Evolutionary conservation across 2,888 invertebrate genomes (phyloP), one percentile per base, ranked within the genome.

Genomic region (Polyommatus iphigenia): DNA sequence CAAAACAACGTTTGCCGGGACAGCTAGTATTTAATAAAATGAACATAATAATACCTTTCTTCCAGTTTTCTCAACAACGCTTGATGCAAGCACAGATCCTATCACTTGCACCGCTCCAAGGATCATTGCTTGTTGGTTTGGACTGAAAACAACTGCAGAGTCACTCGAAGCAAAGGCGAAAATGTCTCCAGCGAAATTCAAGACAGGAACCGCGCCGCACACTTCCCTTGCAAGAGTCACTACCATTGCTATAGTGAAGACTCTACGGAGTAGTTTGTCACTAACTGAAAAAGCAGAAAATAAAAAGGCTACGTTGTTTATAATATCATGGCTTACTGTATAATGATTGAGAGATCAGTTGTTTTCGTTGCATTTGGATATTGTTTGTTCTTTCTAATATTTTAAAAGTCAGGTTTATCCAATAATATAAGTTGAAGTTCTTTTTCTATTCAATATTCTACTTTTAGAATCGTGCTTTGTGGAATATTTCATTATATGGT

Each of bases 81-180:
- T 86, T 0, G 91, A 90, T 0, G 89, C 92, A 2, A 92, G 72
- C 0, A 85, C 78, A 0, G 93, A 90, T 0, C 93, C 93, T 0
- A 86, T 80, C 0, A 93, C 91, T 78, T 93, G 93, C 0, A 93
- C 90, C 0, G 85, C 86, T 3, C 93, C 93, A 15, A 93, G 84
- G 85, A 91, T 83, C 90, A 93, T 93, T 0, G 93, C 92, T 77
- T 93, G 93, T 80, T 93, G 91, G 80, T 93, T 93, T 0, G 93
- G 89, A 46, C 88, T 88, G 20, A 93, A 80, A 0, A 88, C 78
- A 7, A 90, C 78, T 0, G 84, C 83, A 0, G 87, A 81, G 0
- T 88, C 90, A 59, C 86, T 81, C 0, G 91, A 88, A 0, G 93
- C 87, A 78, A 86, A 83, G 0, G 81, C 80, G 82, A 93, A 93